Percentiles rank a stretch among this genome's conserved stretches.
Evolutionary conservation across 2,888 invertebrate genomes (phyloP).

Genomic region (Microctonus brassicae): DNA sequence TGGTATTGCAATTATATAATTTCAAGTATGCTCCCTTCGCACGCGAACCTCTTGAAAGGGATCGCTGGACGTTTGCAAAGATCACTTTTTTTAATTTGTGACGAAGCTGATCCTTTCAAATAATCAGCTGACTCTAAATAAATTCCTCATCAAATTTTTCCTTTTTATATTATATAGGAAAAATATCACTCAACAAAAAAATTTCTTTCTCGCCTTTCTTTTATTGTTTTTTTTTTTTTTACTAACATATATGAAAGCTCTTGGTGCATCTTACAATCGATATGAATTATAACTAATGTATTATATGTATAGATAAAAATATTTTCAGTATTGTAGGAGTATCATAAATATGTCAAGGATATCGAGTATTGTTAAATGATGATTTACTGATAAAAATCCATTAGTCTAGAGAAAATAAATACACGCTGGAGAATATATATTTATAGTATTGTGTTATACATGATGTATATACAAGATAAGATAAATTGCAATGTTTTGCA

Average conservation of each 20-base stretch:
- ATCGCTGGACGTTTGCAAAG: constrained; percentile 10
- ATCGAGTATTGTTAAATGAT: not conserved
- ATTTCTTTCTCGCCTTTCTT: too few species aligned
- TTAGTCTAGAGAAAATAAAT: constrained; percentile 13
- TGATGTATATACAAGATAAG: constrained; percentile 15
- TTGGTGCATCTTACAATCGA: not conserved
- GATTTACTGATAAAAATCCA: constrained; percentile 32
- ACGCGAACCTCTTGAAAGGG: not conserved
- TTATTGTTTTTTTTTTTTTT: too few species aligned
- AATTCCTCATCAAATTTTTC: not conserved
- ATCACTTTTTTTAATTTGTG: constrained; percentile 28
- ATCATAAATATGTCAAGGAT: not conserved
- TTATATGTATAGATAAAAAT: not conserved
- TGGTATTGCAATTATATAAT: not conserved
- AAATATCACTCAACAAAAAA: not conserved
- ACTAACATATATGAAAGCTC: not conserved
- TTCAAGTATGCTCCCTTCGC: not conserved
- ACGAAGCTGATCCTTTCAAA: not conserved
- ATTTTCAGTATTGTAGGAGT: not conserved
- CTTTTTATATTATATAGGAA: not conserved
- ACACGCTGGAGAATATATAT: not conserved
- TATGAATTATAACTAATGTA: not conserved
- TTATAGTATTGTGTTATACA: not conserved
- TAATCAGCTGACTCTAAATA: not conserved
- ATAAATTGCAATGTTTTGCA: constrained; percentile 6